Evolutionary conservation across 1,140 invertebrate species (phyloP), one percentile per base, ranked within the genome.

Genomic region (Cheumatopsyche charites): DNA sequence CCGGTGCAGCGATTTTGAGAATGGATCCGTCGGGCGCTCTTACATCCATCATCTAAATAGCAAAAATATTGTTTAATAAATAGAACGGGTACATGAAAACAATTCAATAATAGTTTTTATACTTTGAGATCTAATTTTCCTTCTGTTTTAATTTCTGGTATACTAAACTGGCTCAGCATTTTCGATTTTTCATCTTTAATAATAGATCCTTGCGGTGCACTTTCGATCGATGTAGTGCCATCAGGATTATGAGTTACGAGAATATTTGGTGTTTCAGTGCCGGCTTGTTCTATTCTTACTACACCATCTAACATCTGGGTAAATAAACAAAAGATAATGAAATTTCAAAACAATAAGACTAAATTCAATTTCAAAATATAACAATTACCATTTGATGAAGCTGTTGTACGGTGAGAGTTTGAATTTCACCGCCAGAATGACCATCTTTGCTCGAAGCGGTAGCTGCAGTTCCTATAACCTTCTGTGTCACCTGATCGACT

Each of bases 1-100:
- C 82, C n/a, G 87, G 86, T 3, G 87, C 84, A 67, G 89, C 89
- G 73, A 91, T 90, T 80, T 92, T 92, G 5, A 92, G 87, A 11
- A 90, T 88, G 23, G 86, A 89, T 12, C 90, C 91, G 79, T 89
- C 89, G 12, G 85, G 85, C 43, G 87, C 89, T 79, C 87, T 81
- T 7, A 89, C 87, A 76, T 91, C 91, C 90, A 92, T 91, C 80
- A 89, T 86, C 78, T 88, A 85, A 49, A 81, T 86, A 47, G 86
- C 82, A 62, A 80, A 78, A 36, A 9, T 1, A 29, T 5, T 4
- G 13, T 21, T n/a, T 36, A n/a, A n/a, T n/a, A n/a, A n/a, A n/a
- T n/a, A n/a, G n/a, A n/a, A n/a, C n/a, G n/a, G 42, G 42, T 43
- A n/a, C 42, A n/a, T 43, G n/a, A n/a, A 43, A 43, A n/a, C n/a